phyloP scores from a whole-genome alignment of 2,888 invertebrate species.

The Campaea margaritaria region DNA sequence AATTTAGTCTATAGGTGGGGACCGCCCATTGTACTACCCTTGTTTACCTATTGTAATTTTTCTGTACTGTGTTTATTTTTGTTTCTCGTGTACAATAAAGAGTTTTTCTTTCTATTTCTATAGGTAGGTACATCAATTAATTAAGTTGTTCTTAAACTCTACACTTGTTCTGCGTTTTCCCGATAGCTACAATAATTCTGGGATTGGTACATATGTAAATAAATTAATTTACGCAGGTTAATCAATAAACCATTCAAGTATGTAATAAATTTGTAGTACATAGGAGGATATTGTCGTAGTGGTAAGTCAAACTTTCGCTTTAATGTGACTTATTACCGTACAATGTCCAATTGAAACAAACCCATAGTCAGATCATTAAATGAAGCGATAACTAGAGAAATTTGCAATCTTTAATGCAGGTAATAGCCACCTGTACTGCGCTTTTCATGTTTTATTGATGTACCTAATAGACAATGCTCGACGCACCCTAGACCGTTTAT shows the following conservation, averaged over 20 bases:
- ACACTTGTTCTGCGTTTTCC: not conserved
- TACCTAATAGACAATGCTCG: constrained; percentile 9
- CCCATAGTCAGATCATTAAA: constrained; percentile 69
- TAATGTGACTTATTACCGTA: constrained; percentile 60
- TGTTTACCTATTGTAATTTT: no score
- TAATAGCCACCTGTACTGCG: constrained; percentile 20
- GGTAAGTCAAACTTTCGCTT: constrained; percentile 53
- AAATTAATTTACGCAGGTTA: not conserved
- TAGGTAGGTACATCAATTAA: no score
- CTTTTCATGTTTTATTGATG: constrained; percentile 13
- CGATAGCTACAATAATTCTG: not conserved
- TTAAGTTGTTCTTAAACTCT: not conserved
- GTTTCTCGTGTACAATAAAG: no score
- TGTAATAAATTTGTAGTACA: not conserved
- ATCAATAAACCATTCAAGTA: not conserved
- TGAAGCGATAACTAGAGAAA: constrained; percentile 78
- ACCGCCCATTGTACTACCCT: no score
- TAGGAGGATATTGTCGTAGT: not conserved
- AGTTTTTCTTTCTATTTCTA: no score
- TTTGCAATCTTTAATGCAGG: constrained; percentile 52
- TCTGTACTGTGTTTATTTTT: no score
- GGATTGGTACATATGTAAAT: no score
- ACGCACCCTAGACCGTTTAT: constrained; percentile 13
- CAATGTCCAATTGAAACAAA: constrained; percentile 63
- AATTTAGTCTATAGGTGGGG: constrained; percentile 7